Evolutionary conservation across 2,113 vertebrate genomes (phyloP), one percentile per base, ranked within the genome.

Genomic region (Todiramphus chloris): DNA sequence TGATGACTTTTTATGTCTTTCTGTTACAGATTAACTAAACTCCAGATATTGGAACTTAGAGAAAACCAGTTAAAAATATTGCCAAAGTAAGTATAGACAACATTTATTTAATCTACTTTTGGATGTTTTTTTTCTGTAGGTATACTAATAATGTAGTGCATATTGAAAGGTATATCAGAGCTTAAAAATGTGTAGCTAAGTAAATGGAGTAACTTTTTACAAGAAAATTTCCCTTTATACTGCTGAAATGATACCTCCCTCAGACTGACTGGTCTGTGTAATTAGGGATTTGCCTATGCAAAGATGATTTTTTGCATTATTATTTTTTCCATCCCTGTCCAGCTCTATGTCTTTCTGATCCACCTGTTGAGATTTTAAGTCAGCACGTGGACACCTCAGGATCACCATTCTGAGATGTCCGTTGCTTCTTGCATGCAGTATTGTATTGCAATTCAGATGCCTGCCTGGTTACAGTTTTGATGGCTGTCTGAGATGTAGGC

Each of bases 61-160:
- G 99, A 99, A 98, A 99, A 99, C 97, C 99, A 99, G 97, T 97
- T 99, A 94, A 99, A 99, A 98, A 99, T 99, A 98, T 98, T 99
- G 98, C 99, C 99, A 98, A 99, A 99, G 99, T 99, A 98, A 99
- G 99, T 98, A 94, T 58, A 66, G 12, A 39, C 82, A 13, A 62
- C 73, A 14, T 64, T 41, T 27, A 11, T 86, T 83, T 67, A 41
- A 58, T 59, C 27, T 87, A 23, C 21, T 88, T 23, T 23, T 20
- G 25, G 30, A 88, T 25, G 7, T 0, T 7, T 82, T 91, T 88
- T 94, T 79, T 69, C 80, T 73, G 48, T 68, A 72, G 35, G 35
- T 72, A 20, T 4, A n/a, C 30, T 68, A 39, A 62, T 59, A 64
- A 21, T 41, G 8, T 53, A 53, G 16, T 64, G 21, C n/a, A 8